Evolutionary conservation across 1,140 invertebrate species (phyloP).

Genomic region (Pogonus chalceus): DNA sequence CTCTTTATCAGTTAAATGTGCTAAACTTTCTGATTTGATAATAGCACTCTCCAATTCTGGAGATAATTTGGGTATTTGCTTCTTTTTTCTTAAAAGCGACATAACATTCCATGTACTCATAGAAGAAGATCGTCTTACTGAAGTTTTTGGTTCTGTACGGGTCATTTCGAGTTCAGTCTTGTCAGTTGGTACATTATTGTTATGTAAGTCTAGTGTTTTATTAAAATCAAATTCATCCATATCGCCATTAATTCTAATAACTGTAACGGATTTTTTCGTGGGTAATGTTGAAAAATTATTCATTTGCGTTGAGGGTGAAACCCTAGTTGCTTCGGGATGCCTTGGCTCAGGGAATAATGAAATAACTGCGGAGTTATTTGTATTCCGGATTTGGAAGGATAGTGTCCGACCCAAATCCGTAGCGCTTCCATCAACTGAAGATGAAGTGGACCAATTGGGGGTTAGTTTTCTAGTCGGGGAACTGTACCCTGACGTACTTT

Average conservation of each 20-base stretch:
- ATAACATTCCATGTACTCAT: slow-evolving; percentile 28
- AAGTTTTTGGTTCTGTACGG: neutral
- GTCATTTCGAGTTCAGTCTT: neutral
- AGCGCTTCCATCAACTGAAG: slow-evolving; percentile 31
- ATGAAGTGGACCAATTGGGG: slow-evolving; percentile 32
- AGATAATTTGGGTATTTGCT: slow-evolving; percentile 29
- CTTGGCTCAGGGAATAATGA: slow-evolving; percentile 26
- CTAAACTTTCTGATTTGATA: slow-evolving; percentile 39
- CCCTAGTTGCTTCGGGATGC: neutral
- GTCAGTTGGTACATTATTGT: neutral
- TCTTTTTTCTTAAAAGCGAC: slow-evolving; percentile 31
- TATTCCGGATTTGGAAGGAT: slow-evolving; percentile 32
- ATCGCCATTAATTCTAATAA: neutral
- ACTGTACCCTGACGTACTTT: slow-evolving; percentile 39
- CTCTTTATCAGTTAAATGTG: slow-evolving; percentile 35
- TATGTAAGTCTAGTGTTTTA: neutral
- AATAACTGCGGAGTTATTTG: slow-evolving; percentile 31
- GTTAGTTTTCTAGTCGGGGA: slow-evolving; percentile 31
- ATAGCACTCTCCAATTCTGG: slow-evolving; percentile 38
- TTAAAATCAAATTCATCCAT: too few relatives aligned
- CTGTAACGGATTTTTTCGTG: neutral
- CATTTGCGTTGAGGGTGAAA: neutral
- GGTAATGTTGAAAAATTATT: neutral
- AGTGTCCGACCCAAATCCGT: slow-evolving; percentile 27
- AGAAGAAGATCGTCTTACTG: slow-evolving; percentile 2